Evolutionary conservation across 2,888 invertebrate species (phyloP), one percentile per base, ranked within the genome.

Genomic region (Drosophila emarginata): DNA sequence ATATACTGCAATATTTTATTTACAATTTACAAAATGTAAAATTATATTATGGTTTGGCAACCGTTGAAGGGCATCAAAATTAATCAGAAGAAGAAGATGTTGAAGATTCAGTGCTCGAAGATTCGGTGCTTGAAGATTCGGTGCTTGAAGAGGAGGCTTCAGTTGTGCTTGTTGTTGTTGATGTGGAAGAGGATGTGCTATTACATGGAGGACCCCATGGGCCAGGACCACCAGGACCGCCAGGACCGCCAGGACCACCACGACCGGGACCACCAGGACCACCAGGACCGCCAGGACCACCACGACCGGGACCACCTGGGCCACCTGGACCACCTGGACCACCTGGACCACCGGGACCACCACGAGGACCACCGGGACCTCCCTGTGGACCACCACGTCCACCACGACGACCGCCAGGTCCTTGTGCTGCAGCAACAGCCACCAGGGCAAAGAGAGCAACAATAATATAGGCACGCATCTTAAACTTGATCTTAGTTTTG

Each of bases 351-450:
- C 65, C 61, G 0, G 26, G 63, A 12, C 64, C 64, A 5, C 66
- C 62, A 4, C n/a, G 12, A 3, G n/a, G 5, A 12, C 54, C 32
- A 7, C n/a, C n/a, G n/a, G n/a, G n/a, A n/a, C n/a, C n/a, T n/a
- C n/a, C n/a, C n/a, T n/a, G n/a, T n/a, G 32, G 9, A 40, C 40
- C 40, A 2, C 40, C 15, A 12, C 71, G 71, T 1, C 53, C 28
- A 5, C 53, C 28, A n/a, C 56, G 56, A n/a, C 56, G 18, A 45
- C 45, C 45, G 11, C 45, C 21, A 21, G 69, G 69, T 39, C 69
- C 69, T 52, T 69, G 69, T 26, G 69, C 71, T 11, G 52, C 45
- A 21, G 64, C 69, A 26, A 69, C 36, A 15, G 57, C 71, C 11
- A 64, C 64, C 64, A 69, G 0, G 21, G 63, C 72, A 21, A 63